Evolutionary conservation across 2,113 vertebrate species (phyloP).

Genomic region (Phyllopteryx taeniolatus): DNA sequence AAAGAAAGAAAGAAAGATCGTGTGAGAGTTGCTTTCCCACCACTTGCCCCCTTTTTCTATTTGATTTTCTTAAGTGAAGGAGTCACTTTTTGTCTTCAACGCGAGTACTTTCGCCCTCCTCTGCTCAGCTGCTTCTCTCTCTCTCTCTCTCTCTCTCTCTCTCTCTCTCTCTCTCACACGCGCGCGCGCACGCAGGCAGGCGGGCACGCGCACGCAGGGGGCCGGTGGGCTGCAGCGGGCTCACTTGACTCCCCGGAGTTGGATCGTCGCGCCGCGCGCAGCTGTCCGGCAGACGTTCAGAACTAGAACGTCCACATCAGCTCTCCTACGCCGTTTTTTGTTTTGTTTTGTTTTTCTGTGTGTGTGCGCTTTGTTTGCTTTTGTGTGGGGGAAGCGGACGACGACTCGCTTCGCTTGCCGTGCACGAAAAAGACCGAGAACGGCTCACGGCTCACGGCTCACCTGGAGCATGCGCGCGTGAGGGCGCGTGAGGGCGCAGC

Average conservation of each 20-base stretch:
- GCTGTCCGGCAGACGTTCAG: conserved; percentile 49
- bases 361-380: no score
- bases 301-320: conserved; percentile 40
- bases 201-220: neutral
- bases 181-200: neutral
- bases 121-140: neutral
- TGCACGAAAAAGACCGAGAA: no score
- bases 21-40: neutral
- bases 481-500: conserved; percentile 1
- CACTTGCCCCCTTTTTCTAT: neutral
- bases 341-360: neutral
- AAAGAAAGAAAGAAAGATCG: no score
- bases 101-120: no score
- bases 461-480: conserved; percentile 52
- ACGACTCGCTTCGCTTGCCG: no score
- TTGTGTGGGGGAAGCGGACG: no score
- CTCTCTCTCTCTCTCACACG: neutral
- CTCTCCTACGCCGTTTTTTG: conserved; percentile 42
- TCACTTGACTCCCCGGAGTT: conserved; percentile 39
- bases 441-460: conserved; percentile 2
- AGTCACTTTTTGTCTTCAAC: no score
- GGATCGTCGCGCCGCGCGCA: conserved; percentile 63
- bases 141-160: neutral
- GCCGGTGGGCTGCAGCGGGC: conserved; percentile 43
- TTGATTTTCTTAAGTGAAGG: no score